Evolutionary conservation across 2,888 invertebrate genomes (phyloP).

Genomic region (Gibbula magus): DNA sequence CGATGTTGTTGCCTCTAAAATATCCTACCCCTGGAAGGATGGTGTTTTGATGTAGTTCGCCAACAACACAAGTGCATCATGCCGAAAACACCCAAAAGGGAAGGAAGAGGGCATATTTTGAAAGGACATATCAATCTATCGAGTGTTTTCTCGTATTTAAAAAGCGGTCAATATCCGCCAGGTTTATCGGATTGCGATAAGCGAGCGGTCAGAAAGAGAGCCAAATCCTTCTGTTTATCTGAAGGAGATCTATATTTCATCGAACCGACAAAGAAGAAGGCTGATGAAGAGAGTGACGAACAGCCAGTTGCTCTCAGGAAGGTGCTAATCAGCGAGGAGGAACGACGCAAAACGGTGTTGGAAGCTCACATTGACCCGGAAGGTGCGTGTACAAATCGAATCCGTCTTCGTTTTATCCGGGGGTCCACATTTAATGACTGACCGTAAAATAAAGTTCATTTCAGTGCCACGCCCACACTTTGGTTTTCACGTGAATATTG

Average conservation of each 20-base stretch:
- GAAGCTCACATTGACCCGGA: slow-evolving; percentile 13
- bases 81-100: slow-evolving; percentile 1
- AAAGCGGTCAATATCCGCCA: slow-evolving; percentile 35
- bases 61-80: background rate
- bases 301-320: slow-evolving; percentile 4
- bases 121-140: slow-evolving; percentile 24
- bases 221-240: slow-evolving; percentile 47
- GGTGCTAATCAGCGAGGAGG: slow-evolving; percentile 11
- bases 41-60: background rate
- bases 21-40: background rate
- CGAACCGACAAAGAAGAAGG: slow-evolving; percentile 14
- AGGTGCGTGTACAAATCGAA: slow-evolving; percentile 16
- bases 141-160: slow-evolving; percentile 27
- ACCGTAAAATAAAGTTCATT: slow-evolving; percentile 2
- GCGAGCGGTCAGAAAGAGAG: slow-evolving; percentile 51
- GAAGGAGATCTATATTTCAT: slow-evolving; percentile 40
- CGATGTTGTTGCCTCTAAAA: slow-evolving; percentile 18
- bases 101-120: slow-evolving; percentile 9
- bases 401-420: slow-evolving; percentile 11
- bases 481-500: too few species aligned
- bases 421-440: background rate
- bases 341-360: slow-evolving; percentile 20
- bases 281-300: background rate
- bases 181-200: slow-evolving; percentile 42
- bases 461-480: background rate